Evolutionary conservation across 53 echinoderm and acorn worm genomes (phyloP).

Genomic region (Echinometra lucunter): DNA sequence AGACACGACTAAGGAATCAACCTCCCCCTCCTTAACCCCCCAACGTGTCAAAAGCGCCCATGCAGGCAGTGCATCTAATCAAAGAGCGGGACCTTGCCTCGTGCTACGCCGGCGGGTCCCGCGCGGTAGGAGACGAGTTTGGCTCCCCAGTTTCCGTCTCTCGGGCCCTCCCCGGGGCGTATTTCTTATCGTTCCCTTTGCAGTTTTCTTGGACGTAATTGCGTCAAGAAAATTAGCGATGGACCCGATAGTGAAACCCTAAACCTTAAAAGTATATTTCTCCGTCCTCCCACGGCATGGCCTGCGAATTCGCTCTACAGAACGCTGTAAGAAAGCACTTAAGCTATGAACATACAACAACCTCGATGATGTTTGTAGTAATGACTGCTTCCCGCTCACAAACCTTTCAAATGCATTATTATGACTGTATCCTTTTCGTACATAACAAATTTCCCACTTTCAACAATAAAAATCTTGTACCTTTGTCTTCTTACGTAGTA

Average conservation of each 20-base stretch:
- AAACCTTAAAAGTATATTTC: conserved; percentile 93
- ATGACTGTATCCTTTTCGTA: background rate
- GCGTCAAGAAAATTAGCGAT: conserved; percentile 87
- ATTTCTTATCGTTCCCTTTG: conserved; percentile 50
- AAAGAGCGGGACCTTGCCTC: conserved; percentile 57
- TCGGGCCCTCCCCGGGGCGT: conserved; percentile 64
- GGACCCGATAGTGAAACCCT: conserved; percentile 85
- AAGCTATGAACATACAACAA: background rate
- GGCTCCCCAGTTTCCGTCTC: conserved; percentile 80
- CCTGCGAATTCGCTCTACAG: conserved; percentile 54
- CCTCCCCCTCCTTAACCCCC: background rate
- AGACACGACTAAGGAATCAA: background rate
- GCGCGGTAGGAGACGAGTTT: conserved; percentile 76
- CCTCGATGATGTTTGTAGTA: background rate
- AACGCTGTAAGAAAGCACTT: conserved; percentile 38
- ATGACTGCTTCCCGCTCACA: background rate
- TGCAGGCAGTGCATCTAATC: conserved; percentile 45
- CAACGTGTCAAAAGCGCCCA: conserved; percentile 22
- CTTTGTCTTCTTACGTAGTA: too few species aligned
- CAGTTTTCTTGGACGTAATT: conserved; percentile 76
- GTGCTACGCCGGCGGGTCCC: conserved; percentile 40
- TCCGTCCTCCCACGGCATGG: conserved; percentile 79
- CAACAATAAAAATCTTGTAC: too few species aligned
- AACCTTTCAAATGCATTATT: background rate
- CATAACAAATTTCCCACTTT: background rate